Percentiles rank a stretch among this genome's conserved stretches.
Conservation (phyloP, 2,888 invertebrate species). For the Ashinkailepas kermadecensis region DNA sequence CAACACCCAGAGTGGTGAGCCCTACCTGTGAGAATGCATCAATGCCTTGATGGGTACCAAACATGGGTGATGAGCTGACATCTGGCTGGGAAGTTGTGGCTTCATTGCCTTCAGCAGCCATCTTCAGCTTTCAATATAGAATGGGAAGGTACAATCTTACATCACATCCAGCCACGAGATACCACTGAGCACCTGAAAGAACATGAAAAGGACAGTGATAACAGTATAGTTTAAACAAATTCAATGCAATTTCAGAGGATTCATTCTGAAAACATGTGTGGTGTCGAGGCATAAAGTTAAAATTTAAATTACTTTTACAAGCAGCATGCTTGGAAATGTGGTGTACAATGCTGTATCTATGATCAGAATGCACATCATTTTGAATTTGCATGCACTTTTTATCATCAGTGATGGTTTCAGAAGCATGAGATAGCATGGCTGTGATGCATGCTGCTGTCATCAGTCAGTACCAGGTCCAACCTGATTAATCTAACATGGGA, state of each 20-base stretch:
- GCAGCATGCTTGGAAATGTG: too few species aligned
- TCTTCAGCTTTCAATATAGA: not conserved
- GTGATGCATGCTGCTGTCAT: too few species aligned
- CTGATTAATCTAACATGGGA: too few species aligned
- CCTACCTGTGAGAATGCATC: slow-evolving; percentile 23
- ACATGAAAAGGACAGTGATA: not conserved
- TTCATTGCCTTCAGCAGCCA: not conserved
- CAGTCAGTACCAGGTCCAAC: too few species aligned
- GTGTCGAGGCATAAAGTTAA: too few species aligned
- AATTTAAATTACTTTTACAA: too few species aligned
- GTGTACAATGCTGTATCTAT: too few species aligned
- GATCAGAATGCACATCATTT: too few species aligned
- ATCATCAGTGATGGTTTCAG: too few species aligned
- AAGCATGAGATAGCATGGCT: too few species aligned
- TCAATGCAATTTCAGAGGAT: not conserved
- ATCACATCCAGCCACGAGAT: not conserved
- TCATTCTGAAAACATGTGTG: not conserved
- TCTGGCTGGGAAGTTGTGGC: not conserved
- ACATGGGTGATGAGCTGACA: not conserved
- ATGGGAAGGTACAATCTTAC: not conserved
- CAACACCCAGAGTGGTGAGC: not conserved
- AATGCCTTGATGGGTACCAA: not conserved
- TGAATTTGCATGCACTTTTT: too few species aligned
- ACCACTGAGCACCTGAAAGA: not conserved
- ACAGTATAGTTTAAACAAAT: not conserved